phyloP scores from a whole-genome alignment of 2,888 invertebrate species.

The Tiliacea citrago region DNA sequence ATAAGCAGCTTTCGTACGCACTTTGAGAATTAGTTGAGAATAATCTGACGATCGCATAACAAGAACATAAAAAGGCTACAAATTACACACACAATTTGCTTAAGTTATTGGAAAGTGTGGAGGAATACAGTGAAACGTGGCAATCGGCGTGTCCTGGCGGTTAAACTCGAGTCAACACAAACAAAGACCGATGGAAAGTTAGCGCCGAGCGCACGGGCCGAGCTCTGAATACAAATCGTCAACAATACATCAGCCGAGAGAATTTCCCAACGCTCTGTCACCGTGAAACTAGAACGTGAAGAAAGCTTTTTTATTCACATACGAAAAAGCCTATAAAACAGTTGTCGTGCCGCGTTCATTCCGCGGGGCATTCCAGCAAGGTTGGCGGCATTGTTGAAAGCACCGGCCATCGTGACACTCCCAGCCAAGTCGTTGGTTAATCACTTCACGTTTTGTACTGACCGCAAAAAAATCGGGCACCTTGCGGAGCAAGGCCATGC shows the following conservation, averaged over 20 bases:
- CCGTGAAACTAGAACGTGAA: conserved; percentile 80
- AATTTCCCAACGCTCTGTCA: conserved; percentile 84
- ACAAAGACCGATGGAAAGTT: conserved; percentile 89
- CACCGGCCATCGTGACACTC: conserved; percentile 76
- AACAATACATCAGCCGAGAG: conserved; percentile 83
- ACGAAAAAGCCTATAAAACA: conserved; percentile 60
- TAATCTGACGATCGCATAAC: conserved; percentile 45
- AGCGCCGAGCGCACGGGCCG: conserved; percentile 71
- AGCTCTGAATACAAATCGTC: conserved; percentile 86
- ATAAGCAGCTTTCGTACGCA: conserved; percentile 67
- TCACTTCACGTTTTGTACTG: conserved; percentile 82
- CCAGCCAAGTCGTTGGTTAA: conserved; percentile 79
- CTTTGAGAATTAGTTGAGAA: conserved; percentile 45
- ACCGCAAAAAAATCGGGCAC: conserved; percentile 87
- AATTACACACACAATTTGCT: conserved; percentile 39
- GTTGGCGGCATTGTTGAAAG: conserved; percentile 78
- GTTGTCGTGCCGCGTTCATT: conserved; percentile 62
- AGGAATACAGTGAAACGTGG: conserved; percentile 67
- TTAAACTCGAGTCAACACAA: conserved; percentile 70
- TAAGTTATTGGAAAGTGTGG: conserved; percentile 68
- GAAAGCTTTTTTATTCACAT: conserved; percentile 78
- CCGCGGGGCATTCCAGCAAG: conserved; percentile 66
- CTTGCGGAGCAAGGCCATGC: conserved; percentile 83
- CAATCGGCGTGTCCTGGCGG: conserved; percentile 77
- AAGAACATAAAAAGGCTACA: conserved; percentile 24